Conservation (phyloP, 2,888 invertebrate genomes). For the Stenichneumon culpator region DNA sequence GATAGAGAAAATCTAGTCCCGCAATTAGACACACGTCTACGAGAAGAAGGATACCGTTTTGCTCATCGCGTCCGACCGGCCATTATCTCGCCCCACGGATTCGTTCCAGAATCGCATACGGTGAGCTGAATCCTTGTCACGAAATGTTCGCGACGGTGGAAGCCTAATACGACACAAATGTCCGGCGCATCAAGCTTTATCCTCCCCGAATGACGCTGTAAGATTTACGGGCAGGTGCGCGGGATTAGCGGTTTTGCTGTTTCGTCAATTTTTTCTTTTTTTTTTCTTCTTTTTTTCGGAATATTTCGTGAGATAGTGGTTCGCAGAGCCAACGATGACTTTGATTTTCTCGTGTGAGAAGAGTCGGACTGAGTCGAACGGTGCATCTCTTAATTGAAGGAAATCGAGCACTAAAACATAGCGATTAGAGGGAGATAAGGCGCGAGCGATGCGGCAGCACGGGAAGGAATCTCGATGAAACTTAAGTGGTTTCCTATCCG, state of each 20-base stretch:
- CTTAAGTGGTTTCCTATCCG: constrained; percentile 78
- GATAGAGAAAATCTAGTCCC: constrained; percentile 60
- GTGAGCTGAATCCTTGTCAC: constrained; percentile 61
- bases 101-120: constrained; percentile 68
- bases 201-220: constrained; percentile 48
- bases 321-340: constrained; percentile 11
- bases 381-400: constrained; percentile 28
- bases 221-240: constrained; percentile 59
- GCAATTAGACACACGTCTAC: constrained; percentile 71
- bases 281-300: constrained; percentile 12
- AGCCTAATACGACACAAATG: constrained; percentile 30
- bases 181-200: constrained; percentile 36
- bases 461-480: constrained; percentile 68
- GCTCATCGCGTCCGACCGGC: constrained; percentile 59
- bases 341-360: constrained; percentile 26
- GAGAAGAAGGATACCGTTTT: constrained; percentile 57
- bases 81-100: constrained; percentile 64
- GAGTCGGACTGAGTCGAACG: constrained; percentile 34
- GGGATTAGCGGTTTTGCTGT: constrained; percentile 39
- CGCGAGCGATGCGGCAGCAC: constrained; percentile 13
- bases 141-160: constrained; percentile 43
- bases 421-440: constrained; percentile 61
- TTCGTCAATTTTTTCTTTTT: constrained; percentile 40
- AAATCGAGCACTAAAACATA: constrained; percentile 70
- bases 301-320: constrained; percentile 8